Evolutionary conservation across 1,140 invertebrate genomes (phyloP), one percentile per base, ranked within the genome.

Genomic region (Planococcus citri): DNA sequence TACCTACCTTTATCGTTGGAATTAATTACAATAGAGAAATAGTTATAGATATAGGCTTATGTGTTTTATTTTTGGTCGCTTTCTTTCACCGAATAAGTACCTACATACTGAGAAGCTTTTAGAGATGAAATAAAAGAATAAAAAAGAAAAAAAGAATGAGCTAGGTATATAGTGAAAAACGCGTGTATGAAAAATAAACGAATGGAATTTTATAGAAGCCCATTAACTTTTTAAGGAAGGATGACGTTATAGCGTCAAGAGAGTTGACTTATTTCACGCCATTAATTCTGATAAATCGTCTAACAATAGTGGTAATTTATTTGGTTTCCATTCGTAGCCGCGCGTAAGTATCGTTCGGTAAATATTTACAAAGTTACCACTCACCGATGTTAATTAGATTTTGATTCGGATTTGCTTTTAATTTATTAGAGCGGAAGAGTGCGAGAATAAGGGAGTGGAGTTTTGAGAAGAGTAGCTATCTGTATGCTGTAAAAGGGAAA

Each of bases 201-300:
- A 51, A 51, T n/a, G n/a, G 12, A 6, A 20, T 51, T 51, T n/a
- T n/a, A n/a, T 20, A 51, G 41, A 20, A n/a, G 41, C 6, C n/a
- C 17, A 51, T 51, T 51, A 51, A 51, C 41, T 17, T 51, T 33
- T 51, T 2, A 51, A 51, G 41, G 3, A 20, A n/a, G n/a, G n/a
- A 20, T 51, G n/a, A 51, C 41, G 41, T 51, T 51, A 20, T 33
- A 33, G 29, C 29, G 29, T 33, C 29, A 51, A 51, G n/a, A 2
- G 17, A 6, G 41, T 51, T 51, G n/a, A 37, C 33, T 14, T 33
- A 33, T 33, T 33, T 33, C 29, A 12, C 4, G 29, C 29, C 29
- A 12, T 51, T 51, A 51, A 51, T 51, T 51, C n/a, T 51, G 41
- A 51, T 51, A 51, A 51, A 51, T 51, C 41, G 41, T 51, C 41